Evolutionary conservation across 2,113 vertebrate genomes (phyloP), one percentile per base, ranked within the genome.

Genomic region (Edolisoma coerulescens): DNA sequence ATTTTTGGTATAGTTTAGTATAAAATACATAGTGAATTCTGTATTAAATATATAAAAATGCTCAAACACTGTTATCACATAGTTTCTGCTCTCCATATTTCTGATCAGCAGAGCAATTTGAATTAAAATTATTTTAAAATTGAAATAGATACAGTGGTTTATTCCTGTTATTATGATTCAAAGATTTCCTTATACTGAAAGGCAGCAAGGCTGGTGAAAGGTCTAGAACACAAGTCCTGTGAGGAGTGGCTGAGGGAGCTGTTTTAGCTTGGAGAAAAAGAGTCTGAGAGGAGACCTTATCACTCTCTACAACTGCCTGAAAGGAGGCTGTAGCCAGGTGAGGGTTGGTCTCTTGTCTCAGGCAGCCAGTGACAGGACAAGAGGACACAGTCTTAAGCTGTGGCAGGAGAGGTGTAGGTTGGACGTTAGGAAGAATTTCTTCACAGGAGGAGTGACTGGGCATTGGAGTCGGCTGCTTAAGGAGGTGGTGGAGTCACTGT

Each of bases 271-370:
- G 11, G 27, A 33, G 37, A 32, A 16, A 4, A 45, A 27, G 24
- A 52, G 32, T 3, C 20, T 60, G 4, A 19, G 23, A 3, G 11
- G 19, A 28, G 28, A 14, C 30, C 14, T 50, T n/a, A 9, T 27
- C 42, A 22, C 11, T n/a, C 18, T 23, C 11, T 59, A 2, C 11
- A 1, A 19, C 15, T 41, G 7, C 16, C 32, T 50, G 37, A 20
- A 24, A 70, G 16, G 12, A 41, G 19, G 4, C 1, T 35, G 37
- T 28, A 70, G 45, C 12, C 32, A 16, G 32, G 12, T 60, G 24
- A 13, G 9, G 44, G 8, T 60, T 0, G 0, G 13, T 83, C 21
- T 52, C 37, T 52, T 71, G 10, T 32, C 37, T 6, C 37, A 32
- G 26, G 32, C 16, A 52, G 3, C 12, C 56, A 26, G 8, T 16